Evolutionary conservation across 2,888 invertebrate species (phyloP), one percentile per base, ranked within the genome.

Genomic region (Eledona agricola): DNA sequence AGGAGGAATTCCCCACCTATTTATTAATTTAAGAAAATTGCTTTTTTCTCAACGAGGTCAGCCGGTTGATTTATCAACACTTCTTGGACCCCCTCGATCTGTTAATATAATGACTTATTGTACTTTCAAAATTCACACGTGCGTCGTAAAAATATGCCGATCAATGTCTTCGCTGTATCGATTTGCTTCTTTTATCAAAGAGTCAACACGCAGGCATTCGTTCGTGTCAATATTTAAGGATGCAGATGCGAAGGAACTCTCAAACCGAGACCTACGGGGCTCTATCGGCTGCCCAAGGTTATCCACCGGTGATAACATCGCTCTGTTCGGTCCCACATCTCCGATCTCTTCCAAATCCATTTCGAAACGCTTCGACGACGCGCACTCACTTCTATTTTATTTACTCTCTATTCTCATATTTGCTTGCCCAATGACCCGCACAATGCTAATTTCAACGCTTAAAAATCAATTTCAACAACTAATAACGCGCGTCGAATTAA

Each of bases 71-170:
- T 15, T 23, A 38, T 17, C 4, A 10, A 26, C 10, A 7, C 17
- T 20, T 37, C 9, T 10, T 9, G 9, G 13, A 17, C 22, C 32
- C 49, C 23, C 25, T 37, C 42, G 34, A 50, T 51, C 35, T 51
- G 51, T 16, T 42, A 51, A 35, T 51, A 51, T 51, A 51, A 51
- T 51, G 29, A 40, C 12, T 4, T 22, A 51, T 51, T 51, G 43
- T 51, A 35, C 42, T 43, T 51, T 51, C 34, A 43, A 43, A 51
- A 51, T 19, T 35, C 51, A 51, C 51, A 51, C 51, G 51, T 51
- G 51, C n/a, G 19, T 5, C 3, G 3, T 19, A 19, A 19, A 19
- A 19, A 5, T 19, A 3, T 3, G 3, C 19, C 5, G 19, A 19
- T 19, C 19, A 16, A 31, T 31, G 31, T 31, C 31, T 31, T 16